Conservation (phyloP, 2,888 invertebrate species). For the Dolichomitus sp. region DNA sequence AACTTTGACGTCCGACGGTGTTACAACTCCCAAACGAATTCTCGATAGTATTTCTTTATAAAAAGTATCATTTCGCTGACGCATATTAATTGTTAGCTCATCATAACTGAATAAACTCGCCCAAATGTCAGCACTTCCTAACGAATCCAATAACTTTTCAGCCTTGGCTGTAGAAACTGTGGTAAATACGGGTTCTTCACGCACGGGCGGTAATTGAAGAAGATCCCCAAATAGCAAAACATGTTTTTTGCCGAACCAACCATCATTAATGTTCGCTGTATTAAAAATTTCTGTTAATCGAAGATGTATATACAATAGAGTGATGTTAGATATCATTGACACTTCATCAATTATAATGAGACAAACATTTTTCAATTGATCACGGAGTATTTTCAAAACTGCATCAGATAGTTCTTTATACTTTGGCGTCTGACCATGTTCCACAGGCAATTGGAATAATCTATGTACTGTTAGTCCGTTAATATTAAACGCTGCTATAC, state of each 20-base stretch:
- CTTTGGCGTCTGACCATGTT: conserved; percentile 74
- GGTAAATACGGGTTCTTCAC: conserved; percentile 72
- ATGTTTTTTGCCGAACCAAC: too few relatives aligned
- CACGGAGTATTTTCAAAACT: too few relatives aligned
- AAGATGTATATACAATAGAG: conserved; percentile 70
- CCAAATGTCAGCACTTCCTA: conserved; percentile 73
- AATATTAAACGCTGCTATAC: conserved; percentile 79
- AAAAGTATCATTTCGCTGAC: conserved; percentile 68
- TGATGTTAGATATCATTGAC: too few relatives aligned
- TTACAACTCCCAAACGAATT: conserved; percentile 53
- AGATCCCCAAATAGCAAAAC: too few relatives aligned
- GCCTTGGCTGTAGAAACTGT: conserved; percentile 66
- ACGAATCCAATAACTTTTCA: conserved; percentile 70
- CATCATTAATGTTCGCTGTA: too few relatives aligned
- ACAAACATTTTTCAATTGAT: too few relatives aligned
- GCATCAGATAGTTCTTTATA: too few relatives aligned
- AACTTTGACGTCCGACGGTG: conserved; percentile 21
- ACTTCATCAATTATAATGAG: too few relatives aligned
- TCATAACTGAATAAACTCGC: conserved; percentile 73
- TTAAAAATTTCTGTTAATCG: conserved; percentile 63
- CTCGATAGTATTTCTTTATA: conserved; percentile 71
- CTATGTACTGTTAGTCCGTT: conserved; percentile 78
- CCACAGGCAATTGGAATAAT: conserved; percentile 76
- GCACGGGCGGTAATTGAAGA: too few relatives aligned
- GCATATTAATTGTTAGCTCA: conserved; percentile 74